A percentile compares a stretch with the other conserved stretches of the same genome.
phyloP scores from a whole-genome alignment of 1,140 invertebrate genomes.

The Chrysoperla carnea region DNA sequence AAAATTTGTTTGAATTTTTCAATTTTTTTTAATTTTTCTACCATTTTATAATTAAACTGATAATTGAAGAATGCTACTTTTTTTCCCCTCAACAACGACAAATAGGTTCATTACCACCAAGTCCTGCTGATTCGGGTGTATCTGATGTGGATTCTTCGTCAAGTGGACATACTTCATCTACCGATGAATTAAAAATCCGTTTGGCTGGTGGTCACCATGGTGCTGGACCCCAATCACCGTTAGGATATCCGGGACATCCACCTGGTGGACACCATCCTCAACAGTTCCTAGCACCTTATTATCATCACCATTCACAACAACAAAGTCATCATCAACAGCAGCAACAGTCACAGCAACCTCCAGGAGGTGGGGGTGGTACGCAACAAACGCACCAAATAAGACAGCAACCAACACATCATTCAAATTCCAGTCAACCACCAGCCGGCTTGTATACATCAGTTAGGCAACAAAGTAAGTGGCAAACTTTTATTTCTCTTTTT shows the following conservation, averaged over 20 bases:
- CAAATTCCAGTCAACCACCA: neutral
- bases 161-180: conserved; percentile 68
- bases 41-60: neutral
- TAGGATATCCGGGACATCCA: neutral
- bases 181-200: conserved; percentile 72
- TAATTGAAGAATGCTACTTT: neutral
- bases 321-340: conserved; percentile 11
- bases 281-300: conserved; percentile 12
- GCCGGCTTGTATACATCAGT: conserved; percentile 7
- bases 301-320: conserved; percentile 12
- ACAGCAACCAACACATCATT: neutral
- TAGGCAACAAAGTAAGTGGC: conserved; percentile 9
- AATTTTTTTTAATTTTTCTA: too few species aligned
- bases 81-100: conserved; percentile 2
- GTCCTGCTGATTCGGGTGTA: conserved; percentile 91
- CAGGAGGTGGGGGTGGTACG: neutral
- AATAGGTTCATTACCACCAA: conserved; percentile 81
- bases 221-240: neutral
- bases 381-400: neutral
- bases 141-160: conserved; percentile 91
- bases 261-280: conserved; percentile 6
- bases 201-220: conserved; percentile 23
- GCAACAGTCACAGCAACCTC: conserved; percentile 8
- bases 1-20: too few species aligned
- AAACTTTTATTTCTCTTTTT: neutral